Conservation (phyloP, 2,797 vertebrate species). For the Rhinoraja longicauda region DNA sequence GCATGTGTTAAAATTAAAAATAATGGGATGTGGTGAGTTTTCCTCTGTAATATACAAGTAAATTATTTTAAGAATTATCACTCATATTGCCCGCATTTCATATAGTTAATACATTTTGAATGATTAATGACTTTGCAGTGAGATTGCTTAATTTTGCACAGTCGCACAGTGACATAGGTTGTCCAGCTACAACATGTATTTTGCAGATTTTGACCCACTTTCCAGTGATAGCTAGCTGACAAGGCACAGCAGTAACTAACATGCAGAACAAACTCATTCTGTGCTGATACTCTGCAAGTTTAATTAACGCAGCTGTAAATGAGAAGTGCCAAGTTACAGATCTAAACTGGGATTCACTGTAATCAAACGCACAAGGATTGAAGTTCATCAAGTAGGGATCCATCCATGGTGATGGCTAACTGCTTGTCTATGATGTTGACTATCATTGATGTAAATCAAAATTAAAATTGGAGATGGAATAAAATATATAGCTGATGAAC, state of each 20-base stretch:
- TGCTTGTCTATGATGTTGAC: neutral
- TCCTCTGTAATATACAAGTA: neutral
- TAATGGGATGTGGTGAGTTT: neutral
- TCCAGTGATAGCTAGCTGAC: neutral
- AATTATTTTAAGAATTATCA: neutral
- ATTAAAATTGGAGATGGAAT: neutral
- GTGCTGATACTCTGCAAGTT: neutral
- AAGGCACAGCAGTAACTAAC: neutral
- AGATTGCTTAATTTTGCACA: neutral
- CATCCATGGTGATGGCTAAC: neutral
- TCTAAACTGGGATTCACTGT: neutral
- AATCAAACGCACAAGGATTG: neutral
- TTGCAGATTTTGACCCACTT: neutral
- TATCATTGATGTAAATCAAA: neutral
- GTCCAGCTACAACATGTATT: neutral
- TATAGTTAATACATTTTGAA: neutral
- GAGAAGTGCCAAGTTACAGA: neutral
- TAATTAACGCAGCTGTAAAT: neutral
- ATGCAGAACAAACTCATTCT: neutral
- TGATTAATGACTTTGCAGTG: conserved; percentile 23
- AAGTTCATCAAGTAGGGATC: neutral
- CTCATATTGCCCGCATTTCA: conserved; percentile 3
- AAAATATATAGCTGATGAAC: neutral
- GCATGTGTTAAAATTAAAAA: neutral
- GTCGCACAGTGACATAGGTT: neutral